A percentile compares a stretch with the other conserved stretches of the same genome.
These are phyloP conservation scores for Drosophila truncata DNA, from an alignment of 1,140 invertebrate genomes.

Conservation along the genomic window DNA sequence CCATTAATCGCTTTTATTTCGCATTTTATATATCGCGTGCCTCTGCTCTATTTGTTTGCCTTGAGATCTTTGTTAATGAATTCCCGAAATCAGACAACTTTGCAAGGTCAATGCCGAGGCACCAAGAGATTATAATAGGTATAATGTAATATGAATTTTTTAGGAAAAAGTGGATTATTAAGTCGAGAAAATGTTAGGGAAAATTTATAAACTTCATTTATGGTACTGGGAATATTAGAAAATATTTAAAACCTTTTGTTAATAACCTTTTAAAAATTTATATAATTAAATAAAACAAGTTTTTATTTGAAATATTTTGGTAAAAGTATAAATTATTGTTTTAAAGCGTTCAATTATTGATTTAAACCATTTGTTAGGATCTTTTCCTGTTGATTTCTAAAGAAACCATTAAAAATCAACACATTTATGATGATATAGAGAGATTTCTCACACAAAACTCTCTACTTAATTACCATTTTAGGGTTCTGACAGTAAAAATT, in stretches of 20 bases:
- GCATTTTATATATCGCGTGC: conserved; percentile 43
- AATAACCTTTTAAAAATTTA: background rate
- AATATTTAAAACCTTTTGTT: background rate
- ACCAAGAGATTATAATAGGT: conserved; percentile 3
- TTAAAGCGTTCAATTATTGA: background rate
- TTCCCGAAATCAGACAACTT: conserved; percentile 4
- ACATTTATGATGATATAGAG: no score
- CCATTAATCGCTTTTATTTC: conserved; percentile 61
- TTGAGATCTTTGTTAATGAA: conserved; percentile 36
- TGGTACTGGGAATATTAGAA: background rate
- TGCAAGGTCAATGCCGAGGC: conserved; percentile 60
- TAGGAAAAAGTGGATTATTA: background rate
- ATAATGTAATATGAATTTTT: background rate
- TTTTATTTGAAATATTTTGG: background rate
- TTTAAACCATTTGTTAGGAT: background rate
- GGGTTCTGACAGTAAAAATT: background rate
- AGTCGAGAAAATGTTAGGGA: background rate
- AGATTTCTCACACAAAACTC: background rate
- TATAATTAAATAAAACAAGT: background rate
- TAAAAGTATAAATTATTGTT: background rate
- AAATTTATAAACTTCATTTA: no score
- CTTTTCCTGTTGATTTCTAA: no score
- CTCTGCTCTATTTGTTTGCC: conserved; percentile 50
- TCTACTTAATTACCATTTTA: background rate
- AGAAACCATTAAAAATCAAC: no score